Percentiles rank a stretch among this genome's conserved stretches.
Evolutionary conservation across 2,113 vertebrate genomes (phyloP).

Genomic region (Oenanthe oenanthe): DNA sequence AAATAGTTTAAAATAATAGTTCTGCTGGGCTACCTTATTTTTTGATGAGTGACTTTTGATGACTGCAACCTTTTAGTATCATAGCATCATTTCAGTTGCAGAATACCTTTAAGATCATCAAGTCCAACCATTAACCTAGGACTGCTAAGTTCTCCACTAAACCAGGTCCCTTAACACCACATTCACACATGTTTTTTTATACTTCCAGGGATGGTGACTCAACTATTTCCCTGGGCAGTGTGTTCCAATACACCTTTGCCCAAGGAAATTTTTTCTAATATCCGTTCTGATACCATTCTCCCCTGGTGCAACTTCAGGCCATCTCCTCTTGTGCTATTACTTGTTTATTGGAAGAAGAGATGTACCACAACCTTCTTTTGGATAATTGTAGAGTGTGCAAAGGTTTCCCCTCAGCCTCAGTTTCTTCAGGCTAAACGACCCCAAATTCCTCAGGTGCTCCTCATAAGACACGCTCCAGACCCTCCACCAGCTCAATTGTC

Average conservation of each 20-base stretch:
- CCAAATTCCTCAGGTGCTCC: not conserved
- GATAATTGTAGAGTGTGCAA: not conserved
- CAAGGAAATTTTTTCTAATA: not conserved
- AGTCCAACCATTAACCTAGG: not conserved
- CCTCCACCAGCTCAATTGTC: not conserved
- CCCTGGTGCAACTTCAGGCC: not conserved
- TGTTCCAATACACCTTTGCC: not conserved
- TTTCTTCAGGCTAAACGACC: not conserved
- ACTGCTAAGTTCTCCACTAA: not conserved
- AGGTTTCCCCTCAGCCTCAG: not conserved
- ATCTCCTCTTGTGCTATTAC: not conserved
- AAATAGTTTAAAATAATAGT: not conserved
- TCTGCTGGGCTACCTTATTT: not conserved
- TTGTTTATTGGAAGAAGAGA: not conserved
- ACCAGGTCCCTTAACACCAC: not conserved
- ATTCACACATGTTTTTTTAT: not conserved
- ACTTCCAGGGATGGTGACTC: not conserved
- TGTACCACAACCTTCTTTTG: not conserved
- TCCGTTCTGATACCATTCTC: not conserved
- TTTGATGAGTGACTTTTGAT: not conserved
- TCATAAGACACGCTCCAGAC: not conserved
- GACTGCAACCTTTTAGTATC: not conserved
- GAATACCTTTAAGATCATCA: not conserved
- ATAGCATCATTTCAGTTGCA: not conserved
- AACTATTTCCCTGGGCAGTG: not conserved